Base-by-base conservation (phyloP, 1,140 invertebrate species). In the Eupristina koningsbergeri region DNA sequence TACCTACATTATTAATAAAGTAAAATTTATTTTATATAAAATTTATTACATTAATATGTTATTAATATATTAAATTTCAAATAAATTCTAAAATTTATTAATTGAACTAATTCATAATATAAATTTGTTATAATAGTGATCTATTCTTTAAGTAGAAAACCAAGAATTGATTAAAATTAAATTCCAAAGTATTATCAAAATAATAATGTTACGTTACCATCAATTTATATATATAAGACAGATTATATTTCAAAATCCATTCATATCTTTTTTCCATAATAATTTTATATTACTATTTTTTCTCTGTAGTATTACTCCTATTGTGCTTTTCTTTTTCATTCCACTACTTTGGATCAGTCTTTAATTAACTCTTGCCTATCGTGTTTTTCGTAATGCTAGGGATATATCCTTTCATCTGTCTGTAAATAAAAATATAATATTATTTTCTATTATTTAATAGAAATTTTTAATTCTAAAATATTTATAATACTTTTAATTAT, bases 311-410 rank as follows among this genome's bases (percentile, higher is more conserved):
- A 39, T 26, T 73, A 71, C 82, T 78, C 63, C 34, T 53, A 47
- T 45, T 17, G 41, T 75, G n/a, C n/a, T 84, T 71, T 84, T 84
- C 77, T 80, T 84, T 84, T 84, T 75, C 83, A 84, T 80, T 80
- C 83, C 69, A 26, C 69, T 75, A 75, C 77, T 80, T 80, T 73
- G 53, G 77, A 67, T 84, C 75, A 80, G 83, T 84, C 83, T 84
- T 84, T 84, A 84, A 84, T 84, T 84, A 84, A 71, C 77, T 75
- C 29, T 84, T 50, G 83, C 22, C 76, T 79, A 79, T 80, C 67
- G 34, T 69, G 64, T 58, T 73, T 79, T 41, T 73, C 36, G 50
- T 75, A 41, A 64, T 80, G 34, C 47, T 84, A 64, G 39, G 76
- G 36, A 45, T 77, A 36, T 64, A 58, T 79, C 36, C 47, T 67